These are phyloP conservation scores for Cynopterus brachyotis DNA, from an alignment of 2,113 vertebrate genomes.

Conservation along the genomic window DNA sequence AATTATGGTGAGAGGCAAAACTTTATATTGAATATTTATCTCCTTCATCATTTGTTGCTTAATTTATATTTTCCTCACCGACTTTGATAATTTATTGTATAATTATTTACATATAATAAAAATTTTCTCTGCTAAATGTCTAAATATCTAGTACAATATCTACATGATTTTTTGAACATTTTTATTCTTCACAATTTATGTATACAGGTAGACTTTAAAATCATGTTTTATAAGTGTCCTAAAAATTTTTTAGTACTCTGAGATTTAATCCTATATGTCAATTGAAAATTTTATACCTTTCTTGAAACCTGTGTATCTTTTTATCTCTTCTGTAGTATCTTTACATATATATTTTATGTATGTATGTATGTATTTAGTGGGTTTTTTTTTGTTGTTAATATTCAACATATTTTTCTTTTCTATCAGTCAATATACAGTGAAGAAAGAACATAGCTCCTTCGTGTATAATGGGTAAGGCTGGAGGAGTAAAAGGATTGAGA, in stretches of 20 bases:
- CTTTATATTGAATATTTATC: neutral
- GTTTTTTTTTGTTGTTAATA: neutral
- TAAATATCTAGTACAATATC: neutral
- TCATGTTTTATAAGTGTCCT: neutral
- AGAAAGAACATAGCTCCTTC: neutral
- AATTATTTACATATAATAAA: neutral
- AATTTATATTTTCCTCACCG: neutral
- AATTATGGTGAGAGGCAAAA: neutral
- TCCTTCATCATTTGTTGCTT: neutral
- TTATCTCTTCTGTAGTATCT: neutral
- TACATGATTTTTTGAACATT: neutral
- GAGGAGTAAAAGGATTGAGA: neutral
- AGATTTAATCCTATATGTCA: neutral
- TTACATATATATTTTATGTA: neutral
- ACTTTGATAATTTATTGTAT: neutral
- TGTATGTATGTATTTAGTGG: neutral
- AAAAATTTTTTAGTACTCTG: neutral
- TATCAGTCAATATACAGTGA: neutral
- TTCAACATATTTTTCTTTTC: neutral
- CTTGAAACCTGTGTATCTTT: neutral
- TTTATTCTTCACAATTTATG: neutral
- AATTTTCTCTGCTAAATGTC: neutral
- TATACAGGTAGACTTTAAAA: neutral
- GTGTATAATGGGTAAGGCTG: neutral
- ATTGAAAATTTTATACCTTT: neutral